Conservation (phyloP, 2,888 invertebrate genomes). For the Pogonocherus hispidulus region DNA sequence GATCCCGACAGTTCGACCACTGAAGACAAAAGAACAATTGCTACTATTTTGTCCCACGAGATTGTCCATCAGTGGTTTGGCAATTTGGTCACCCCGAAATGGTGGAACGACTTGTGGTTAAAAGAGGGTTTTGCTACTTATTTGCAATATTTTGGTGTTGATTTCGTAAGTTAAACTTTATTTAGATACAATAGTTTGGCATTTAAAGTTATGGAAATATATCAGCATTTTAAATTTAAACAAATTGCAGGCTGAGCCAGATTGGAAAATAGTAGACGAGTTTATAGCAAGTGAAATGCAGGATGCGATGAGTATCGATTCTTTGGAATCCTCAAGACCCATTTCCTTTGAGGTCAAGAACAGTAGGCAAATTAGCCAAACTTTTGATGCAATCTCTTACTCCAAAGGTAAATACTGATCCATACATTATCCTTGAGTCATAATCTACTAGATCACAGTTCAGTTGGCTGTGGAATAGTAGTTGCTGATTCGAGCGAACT, state of each 20-base stretch:
- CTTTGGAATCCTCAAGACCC: conserved; percentile 75
- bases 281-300: conserved; percentile 72
- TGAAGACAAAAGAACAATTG: conserved; percentile 71
- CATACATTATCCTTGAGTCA: too few species aligned
- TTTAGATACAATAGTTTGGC: neutral
- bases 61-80: conserved; percentile 86
- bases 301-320: conserved; percentile 74
- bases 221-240: neutral
- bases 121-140: conserved; percentile 84
- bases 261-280: conserved; percentile 73
- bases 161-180: conserved; percentile 68
- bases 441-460: too few species aligned
- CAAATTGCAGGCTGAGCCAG: conserved; percentile 70
- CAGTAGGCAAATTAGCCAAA: conserved; percentile 75
- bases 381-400: conserved; percentile 82
- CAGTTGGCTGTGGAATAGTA: too few species aligned
- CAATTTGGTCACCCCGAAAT: conserved; percentile 78
- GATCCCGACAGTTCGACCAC: conserved; percentile 70
- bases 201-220: too few species aligned
- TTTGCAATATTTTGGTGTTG: conserved; percentile 72
- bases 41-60: conserved; percentile 77
- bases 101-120: conserved; percentile 82
- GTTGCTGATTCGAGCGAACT: neutral
- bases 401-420: conserved; percentile 73
- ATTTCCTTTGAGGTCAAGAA: conserved; percentile 76